A percentile compares a stretch with the other conserved stretches of the same genome.
These are phyloP conservation scores for Cataglyphis altisquamis DNA, from an alignment of 2,888 invertebrate species.

Conservation along the genomic window DNA sequence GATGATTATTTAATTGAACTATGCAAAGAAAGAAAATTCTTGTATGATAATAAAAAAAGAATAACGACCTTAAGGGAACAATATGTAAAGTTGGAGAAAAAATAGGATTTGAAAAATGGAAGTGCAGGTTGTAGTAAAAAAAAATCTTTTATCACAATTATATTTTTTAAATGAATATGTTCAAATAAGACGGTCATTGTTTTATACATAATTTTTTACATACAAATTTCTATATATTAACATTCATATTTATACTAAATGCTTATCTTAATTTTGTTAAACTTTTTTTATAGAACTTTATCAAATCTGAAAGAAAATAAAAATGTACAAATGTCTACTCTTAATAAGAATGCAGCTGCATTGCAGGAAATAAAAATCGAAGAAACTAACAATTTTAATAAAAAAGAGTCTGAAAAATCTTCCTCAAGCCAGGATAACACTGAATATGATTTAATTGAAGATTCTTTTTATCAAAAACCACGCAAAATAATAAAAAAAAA, in stretches of 20 bases:
- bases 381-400: background rate
- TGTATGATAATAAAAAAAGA: background rate
- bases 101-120: background rate
- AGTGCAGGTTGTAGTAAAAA: background rate
- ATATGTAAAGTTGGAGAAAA: background rate
- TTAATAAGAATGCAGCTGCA: background rate
- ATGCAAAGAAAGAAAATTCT: no score
- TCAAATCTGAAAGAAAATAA: background rate
- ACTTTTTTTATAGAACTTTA: background rate
- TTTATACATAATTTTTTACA: background rate
- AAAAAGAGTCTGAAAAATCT: background rate
- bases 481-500: background rate
- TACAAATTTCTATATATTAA: background rate
- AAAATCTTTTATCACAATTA: slow-evolving; percentile 4
- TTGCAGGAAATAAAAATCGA: background rate
- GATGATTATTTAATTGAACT: background rate
- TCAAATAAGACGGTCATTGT: slow-evolving; percentile 8
- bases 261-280: background rate
- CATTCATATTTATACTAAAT: background rate
- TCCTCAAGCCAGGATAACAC: background rate
- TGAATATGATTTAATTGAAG: background rate
- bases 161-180: background rate
- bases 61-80: background rate
- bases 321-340: background rate
- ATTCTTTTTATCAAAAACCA: background rate